phyloP scores from a whole-genome alignment of 2,888 invertebrate genomes.

The Aromia moschata region DNA sequence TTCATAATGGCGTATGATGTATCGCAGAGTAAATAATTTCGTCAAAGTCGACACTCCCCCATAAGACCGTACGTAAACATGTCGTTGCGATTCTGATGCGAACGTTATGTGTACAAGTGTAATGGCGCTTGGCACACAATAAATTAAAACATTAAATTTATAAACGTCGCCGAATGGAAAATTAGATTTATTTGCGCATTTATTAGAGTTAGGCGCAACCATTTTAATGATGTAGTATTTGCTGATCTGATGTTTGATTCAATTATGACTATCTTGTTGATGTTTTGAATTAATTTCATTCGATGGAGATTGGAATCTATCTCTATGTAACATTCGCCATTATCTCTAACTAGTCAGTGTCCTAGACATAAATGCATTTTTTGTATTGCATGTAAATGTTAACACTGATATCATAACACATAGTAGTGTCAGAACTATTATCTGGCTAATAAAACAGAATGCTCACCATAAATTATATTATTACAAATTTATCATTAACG shows the following conservation, averaged over 20 bases:
- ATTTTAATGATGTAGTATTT: constrained; percentile 23
- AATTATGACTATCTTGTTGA: constrained; percentile 12
- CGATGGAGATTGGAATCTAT: constrained; percentile 2
- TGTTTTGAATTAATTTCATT: constrained; percentile 3
- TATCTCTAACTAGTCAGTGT: no score
- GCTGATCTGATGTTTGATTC: constrained; percentile 20
- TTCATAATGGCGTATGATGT: constrained; percentile 19
- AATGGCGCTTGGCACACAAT: constrained; percentile 18
- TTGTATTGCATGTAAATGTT: no score
- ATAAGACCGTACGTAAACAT: constrained; percentile 20
- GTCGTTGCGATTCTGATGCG: constrained; percentile 16
- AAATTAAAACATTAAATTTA: constrained; percentile 23
- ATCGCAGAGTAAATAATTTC: constrained; percentile 27
- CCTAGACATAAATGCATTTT: no score
- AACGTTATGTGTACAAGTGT: constrained; percentile 24
- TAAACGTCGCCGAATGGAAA: constrained; percentile 17
- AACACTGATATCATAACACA: no score
- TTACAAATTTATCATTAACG: no score
- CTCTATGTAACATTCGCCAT: no score
- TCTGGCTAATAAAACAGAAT: no score
- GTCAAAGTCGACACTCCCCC: constrained; percentile 18
- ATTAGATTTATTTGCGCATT: constrained; percentile 24
- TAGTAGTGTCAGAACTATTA: no score
- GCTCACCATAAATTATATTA: no score
- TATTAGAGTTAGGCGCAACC: constrained; percentile 17